phyloP scores from a whole-genome alignment of 2,797 vertebrate species.

The Chelmon rostratus region DNA sequence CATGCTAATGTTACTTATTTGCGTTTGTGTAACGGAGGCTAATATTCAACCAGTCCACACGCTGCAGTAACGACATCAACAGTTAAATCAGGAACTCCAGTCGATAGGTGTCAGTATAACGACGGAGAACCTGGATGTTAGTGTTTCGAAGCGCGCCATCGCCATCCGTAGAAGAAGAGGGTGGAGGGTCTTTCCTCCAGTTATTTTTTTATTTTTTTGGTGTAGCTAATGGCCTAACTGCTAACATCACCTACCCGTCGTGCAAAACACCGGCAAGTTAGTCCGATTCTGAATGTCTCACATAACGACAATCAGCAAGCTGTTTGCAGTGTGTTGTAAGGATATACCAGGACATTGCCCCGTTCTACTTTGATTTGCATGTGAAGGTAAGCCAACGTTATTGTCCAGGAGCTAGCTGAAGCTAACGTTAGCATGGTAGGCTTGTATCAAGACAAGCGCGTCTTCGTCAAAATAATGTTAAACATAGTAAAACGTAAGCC shows the following conservation, averaged over 20 bases:
- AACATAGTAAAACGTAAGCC: not conserved
- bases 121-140: not conserved
- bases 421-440: slow-evolving; percentile 60
- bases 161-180: slow-evolving; percentile 53
- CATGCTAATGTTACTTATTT: too few species aligned
- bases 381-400: slow-evolving; percentile 50
- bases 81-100: not conserved
- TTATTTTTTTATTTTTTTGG: too few species aligned
- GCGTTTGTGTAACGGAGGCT: not conserved
- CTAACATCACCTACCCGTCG: not conserved
- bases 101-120: slow-evolving; percentile 42
- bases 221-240: slow-evolving; percentile 45
- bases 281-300: not conserved
- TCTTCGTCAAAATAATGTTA: slow-evolving; percentile 5
- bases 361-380: not conserved
- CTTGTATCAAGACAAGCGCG: slow-evolving; percentile 39
- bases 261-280: slow-evolving; percentile 29
- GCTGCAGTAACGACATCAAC: too few species aligned
- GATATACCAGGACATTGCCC: not conserved
- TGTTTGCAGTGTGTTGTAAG: not conserved
- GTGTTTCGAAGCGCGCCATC: slow-evolving; percentile 12
- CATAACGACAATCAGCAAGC: not conserved
- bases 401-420: slow-evolving; percentile 10
- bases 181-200: not conserved
- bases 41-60: too few species aligned